phyloP scores from a whole-genome alignment of 2,888 invertebrate species.

The Laspeyria flexula region DNA sequence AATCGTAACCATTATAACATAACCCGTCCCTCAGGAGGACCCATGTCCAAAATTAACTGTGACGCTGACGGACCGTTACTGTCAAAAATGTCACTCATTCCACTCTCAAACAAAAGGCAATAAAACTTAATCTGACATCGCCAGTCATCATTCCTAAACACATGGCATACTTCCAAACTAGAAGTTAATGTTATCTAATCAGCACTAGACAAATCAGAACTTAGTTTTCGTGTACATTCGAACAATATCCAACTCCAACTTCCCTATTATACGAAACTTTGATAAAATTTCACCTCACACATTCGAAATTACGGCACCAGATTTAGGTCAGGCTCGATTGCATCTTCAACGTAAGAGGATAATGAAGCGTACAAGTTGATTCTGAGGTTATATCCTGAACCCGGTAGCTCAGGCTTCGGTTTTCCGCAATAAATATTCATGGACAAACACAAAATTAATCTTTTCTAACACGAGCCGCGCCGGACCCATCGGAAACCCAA shows the following conservation, averaged over 20 bases:
- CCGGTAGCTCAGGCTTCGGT: conserved; percentile 19
- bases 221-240: not conserved
- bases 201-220: too few relatives aligned
- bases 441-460: conserved; percentile 44
- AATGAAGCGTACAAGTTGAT: conserved; percentile 25
- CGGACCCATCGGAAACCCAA: conserved; percentile 39
- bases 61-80: conserved; percentile 4
- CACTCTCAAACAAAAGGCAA: conserved; percentile 2
- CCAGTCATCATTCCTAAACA: not conserved
- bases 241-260: not conserved
- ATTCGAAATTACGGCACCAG: not conserved
- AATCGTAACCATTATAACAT: conserved; percentile 3
- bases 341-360: conserved; percentile 19
- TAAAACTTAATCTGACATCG: not conserved
- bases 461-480: conserved; percentile 37
- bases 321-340: conserved; percentile 24
- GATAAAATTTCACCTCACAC: conserved; percentile 6
- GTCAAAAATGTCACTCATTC: conserved; percentile 7
- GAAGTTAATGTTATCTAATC: not conserved
- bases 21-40: conserved; percentile 7
- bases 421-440: conserved; percentile 43
- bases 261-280: not conserved
- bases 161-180: not conserved
- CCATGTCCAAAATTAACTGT: conserved; percentile 11
- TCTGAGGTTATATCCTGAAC: conserved; percentile 21